Base-by-base conservation (phyloP, 2,797 vertebrate species). In the Gobio occitaniae region DNA sequence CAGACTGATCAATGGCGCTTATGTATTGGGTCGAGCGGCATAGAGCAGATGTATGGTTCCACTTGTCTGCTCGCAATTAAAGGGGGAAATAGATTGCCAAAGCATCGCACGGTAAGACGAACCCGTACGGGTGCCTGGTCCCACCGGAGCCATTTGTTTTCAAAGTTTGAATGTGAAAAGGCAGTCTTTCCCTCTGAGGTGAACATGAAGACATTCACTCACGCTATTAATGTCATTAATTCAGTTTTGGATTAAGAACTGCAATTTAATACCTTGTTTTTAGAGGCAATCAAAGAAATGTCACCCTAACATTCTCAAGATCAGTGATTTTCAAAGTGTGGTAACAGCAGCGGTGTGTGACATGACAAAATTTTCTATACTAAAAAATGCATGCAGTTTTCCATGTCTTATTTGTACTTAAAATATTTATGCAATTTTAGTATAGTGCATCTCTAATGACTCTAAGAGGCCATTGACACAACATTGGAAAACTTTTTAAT, bases 1-100 rank as follows among this genome's bases (percentile, higher is more conserved):
- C 93, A 95, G 93, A 94, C 94, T 91, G 93, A 96, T 96, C 96
- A 96, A 95, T 94, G 94, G 91, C 88, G 93, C 95, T 96, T 94
- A 93, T 93, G 94, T 94, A 95, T 95, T 95, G 95, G 94, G 93
- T 95, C 93, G 91, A 95, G 95, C 93, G 89, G 92, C 74, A 12
- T 88, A 91, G 92, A 92, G 93, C 92, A 94, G 95, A 96, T 93
- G 92, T 92, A 93, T 95, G 92, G 91, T 93, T 95, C 90, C 88
- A 81, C 91, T 91, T 93, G 93, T 94, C 88, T 89, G 86, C 84
- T 85, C 79, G 72, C 88, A 92, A 90, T 91, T 90, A 91, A 90
- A 92, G 80, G 70, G 83, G 83, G 87, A 86, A 91, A 92, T 89
- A 89, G 89, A 91, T 91, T 90, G 85, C 86, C 81, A 84, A 90